These are phyloP conservation scores for Diabrotica virgifera DNA, from an alignment of 1,140 invertebrate species.

Conservation along the genomic window DNA sequence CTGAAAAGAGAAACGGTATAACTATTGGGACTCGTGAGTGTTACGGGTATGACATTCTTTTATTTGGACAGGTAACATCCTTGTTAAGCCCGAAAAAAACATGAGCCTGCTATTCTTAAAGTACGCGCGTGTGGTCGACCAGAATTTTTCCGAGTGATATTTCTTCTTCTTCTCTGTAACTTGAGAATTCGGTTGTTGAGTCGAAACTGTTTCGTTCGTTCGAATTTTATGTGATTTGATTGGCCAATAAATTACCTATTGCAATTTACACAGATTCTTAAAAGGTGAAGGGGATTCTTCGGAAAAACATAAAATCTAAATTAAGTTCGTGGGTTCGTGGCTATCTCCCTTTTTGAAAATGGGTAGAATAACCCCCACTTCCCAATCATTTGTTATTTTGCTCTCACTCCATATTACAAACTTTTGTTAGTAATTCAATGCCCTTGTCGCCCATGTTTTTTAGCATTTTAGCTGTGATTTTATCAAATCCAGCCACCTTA, in stretches of 20 bases:
- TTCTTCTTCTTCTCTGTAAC: constrained; percentile 2
- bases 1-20: constrained; percentile 8
- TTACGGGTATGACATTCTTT: neutral
- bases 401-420: too few species aligned
- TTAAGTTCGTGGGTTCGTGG: too few species aligned
- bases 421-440: too few species aligned
- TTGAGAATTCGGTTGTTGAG: neutral
- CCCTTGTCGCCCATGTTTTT: too few species aligned
- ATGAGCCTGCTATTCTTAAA: constrained; percentile 1
- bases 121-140: constrained; percentile 6
- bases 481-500: too few species aligned
- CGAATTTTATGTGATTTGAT: neutral
- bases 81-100: constrained; percentile 8
- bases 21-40: neutral
- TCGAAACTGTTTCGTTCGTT: neutral
- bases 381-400: too few species aligned
- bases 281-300: too few species aligned
- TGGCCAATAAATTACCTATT: neutral
- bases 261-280: neutral
- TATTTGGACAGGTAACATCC: constrained; percentile 2
- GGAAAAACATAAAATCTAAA: too few species aligned
- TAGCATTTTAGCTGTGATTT: too few species aligned
- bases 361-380: too few species aligned
- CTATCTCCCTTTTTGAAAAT: too few species aligned
- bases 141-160: neutral